A percentile compares a stretch with the other conserved stretches of the same genome.
Evolutionary conservation across 2,888 invertebrate genomes (phyloP).

Genomic region (Sesia bembeciformis): DNA sequence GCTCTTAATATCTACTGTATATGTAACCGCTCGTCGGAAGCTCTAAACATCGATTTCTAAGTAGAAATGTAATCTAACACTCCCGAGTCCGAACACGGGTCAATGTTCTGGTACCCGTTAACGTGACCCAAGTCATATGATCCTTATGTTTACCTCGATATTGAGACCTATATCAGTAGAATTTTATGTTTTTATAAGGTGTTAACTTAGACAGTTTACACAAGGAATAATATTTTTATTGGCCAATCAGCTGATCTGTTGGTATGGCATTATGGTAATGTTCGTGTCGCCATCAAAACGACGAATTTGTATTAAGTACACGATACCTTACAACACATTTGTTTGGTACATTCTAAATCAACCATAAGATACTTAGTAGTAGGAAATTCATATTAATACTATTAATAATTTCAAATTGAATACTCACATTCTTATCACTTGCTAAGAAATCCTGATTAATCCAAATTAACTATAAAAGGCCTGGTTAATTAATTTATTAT

Average conservation of each 20-base stretch:
- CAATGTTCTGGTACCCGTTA: constrained; percentile 32
- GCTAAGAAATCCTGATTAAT: too few species aligned
- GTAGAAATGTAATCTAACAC: constrained; percentile 27
- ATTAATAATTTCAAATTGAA: too few species aligned
- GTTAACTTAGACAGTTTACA: too few species aligned
- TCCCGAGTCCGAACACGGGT: constrained; percentile 22
- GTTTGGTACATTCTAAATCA: too few species aligned
- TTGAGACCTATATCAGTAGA: too few species aligned
- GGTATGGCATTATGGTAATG: neutral
- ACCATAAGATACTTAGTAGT: too few species aligned
- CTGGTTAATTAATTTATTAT: neutral
- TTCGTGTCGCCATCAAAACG: neutral
- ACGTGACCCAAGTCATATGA: constrained; percentile 10
- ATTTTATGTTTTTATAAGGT: too few species aligned
- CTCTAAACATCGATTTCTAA: constrained; percentile 13
- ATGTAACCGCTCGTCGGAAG: neutral
- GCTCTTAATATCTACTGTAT: neutral
- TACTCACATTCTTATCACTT: too few species aligned
- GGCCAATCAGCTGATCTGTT: constrained; percentile 15
- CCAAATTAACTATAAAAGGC: too few species aligned
- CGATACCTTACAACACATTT: too few species aligned
- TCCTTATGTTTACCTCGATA: too few species aligned
- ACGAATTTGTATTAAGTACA: neutral
- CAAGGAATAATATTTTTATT: neutral
- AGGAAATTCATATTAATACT: too few species aligned